These are phyloP conservation scores for Erannis defoliaria DNA, from an alignment of 2,888 invertebrate genomes.

Conservation along the genomic window DNA sequence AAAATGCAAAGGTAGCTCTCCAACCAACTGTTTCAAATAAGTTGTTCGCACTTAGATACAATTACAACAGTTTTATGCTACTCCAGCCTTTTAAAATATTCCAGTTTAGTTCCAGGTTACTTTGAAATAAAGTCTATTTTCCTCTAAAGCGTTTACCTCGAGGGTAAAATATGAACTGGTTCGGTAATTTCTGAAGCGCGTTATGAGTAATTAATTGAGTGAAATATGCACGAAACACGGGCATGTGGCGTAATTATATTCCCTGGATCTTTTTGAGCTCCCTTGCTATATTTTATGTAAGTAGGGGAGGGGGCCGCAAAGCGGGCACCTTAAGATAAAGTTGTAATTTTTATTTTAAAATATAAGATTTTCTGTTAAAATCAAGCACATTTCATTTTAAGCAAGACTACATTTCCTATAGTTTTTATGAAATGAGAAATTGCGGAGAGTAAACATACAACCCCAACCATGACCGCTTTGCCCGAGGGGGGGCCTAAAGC, in stretches of 20 bases:
- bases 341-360: no score
- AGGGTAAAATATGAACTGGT: slow-evolving; percentile 22
- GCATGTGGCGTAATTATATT: slow-evolving; percentile 21
- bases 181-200: slow-evolving; percentile 29
- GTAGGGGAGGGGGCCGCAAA: no score
- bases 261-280: slow-evolving; percentile 8
- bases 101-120: neutral
- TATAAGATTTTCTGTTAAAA: no score
- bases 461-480: no score
- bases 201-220: slow-evolving; percentile 34
- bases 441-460: no score
- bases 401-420: no score
- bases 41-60: neutral
- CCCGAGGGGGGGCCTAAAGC: no score
- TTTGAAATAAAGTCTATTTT: slow-evolving; percentile 4
- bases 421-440: no score
- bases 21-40: neutral
- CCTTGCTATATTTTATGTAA: neutral
- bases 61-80: slow-evolving; percentile 19
- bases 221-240: slow-evolving; percentile 32
- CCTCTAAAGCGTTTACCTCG: neutral
- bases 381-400: no score
- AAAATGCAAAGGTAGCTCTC: neutral
- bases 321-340: no score
- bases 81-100: neutral